Evolutionary conservation across 1,140 invertebrate species (phyloP).

Genomic region (Sycophaga agraensis): DNA sequence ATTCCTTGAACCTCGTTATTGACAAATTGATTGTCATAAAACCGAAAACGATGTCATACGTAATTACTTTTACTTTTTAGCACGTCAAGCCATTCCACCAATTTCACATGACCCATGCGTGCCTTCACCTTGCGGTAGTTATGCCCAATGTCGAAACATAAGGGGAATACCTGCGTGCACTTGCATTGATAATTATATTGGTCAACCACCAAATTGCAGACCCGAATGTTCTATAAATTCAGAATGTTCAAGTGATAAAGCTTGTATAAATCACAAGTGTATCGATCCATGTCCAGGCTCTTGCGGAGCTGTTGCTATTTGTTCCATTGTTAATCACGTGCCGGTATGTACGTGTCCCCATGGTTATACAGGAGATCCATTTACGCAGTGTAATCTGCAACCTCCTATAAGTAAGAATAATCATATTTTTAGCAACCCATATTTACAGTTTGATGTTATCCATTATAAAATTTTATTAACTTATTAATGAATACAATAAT

Average conservation of each 20-base stretch:
- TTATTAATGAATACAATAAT: background rate
- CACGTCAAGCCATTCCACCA: slow-evolving; percentile 4
- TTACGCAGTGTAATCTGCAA: slow-evolving; percentile 50
- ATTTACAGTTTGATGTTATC: background rate
- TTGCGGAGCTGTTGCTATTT: slow-evolving; percentile 60
- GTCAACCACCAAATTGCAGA: slow-evolving; percentile 55
- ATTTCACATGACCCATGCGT: slow-evolving; percentile 51
- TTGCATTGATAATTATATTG: slow-evolving; percentile 52
- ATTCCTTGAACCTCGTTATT: background rate
- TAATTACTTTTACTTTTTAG: slow-evolving; percentile 13
- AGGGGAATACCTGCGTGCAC: slow-evolving; percentile 43
- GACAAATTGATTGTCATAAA: background rate
- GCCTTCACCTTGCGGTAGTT: slow-evolving; percentile 59
- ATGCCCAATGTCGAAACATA: slow-evolving; percentile 52
- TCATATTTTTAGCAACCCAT: background rate
- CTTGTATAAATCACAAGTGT: slow-evolving; percentile 60
- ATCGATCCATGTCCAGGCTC: slow-evolving; percentile 62
- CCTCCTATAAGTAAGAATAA: slow-evolving; percentile 44
- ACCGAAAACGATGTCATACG: too few relatives aligned
- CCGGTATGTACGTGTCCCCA: slow-evolving; percentile 62
- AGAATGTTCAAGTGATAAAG: slow-evolving; percentile 55
- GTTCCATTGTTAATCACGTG: slow-evolving; percentile 60
- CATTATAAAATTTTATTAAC: background rate
- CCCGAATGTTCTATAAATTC: slow-evolving; percentile 58
- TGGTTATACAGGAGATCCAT: slow-evolving; percentile 61